Percentiles rank a stretch among this genome's conserved stretches.
Evolutionary conservation across 2,113 vertebrate species (phyloP).

Genomic region (Saguinus midas): DNA sequence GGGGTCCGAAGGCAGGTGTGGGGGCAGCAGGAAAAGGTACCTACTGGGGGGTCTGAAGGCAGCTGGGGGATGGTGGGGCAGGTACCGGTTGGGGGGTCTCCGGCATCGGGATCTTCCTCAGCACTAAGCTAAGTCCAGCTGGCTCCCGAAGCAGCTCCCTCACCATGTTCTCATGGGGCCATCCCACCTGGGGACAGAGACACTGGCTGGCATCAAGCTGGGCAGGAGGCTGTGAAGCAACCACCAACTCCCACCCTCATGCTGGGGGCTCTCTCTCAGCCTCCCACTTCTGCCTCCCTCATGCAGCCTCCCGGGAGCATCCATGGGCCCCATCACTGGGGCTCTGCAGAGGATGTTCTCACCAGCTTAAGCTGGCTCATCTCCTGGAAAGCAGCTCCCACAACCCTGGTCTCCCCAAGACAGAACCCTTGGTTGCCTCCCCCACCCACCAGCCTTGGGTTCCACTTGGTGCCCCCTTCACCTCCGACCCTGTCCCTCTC

Average conservation of each 20-base stretch:
- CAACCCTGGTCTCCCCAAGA: background rate
- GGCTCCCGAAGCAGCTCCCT: conserved; percentile 90
- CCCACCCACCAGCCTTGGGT: background rate
- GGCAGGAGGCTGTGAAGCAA: background rate
- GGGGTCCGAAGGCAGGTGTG: background rate
- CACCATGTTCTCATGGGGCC: conserved; percentile 88
- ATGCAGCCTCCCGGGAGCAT: background rate
- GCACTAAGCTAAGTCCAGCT: conserved; percentile 84
- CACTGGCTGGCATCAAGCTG: background rate
- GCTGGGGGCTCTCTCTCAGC: background rate
- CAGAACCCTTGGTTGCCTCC: background rate
- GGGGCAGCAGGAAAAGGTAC: too few species aligned
- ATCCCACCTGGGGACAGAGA: conserved; percentile 89
- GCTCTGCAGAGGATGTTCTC: background rate
- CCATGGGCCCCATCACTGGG: background rate
- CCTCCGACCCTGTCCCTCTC: background rate
- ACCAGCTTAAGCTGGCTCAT: background rate
- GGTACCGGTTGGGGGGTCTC: conserved; percentile 59
- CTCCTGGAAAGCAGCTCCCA: background rate
- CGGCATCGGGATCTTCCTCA: conserved; percentile 89
- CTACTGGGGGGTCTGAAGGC: too few species aligned
- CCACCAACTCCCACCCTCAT: background rate
- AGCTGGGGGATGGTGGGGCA: background rate
- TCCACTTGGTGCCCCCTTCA: background rate
- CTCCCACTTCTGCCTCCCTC: background rate